Base-by-base conservation (phyloP, 2,797 vertebrate genomes). In the Spondyliosoma cantharus region DNA sequence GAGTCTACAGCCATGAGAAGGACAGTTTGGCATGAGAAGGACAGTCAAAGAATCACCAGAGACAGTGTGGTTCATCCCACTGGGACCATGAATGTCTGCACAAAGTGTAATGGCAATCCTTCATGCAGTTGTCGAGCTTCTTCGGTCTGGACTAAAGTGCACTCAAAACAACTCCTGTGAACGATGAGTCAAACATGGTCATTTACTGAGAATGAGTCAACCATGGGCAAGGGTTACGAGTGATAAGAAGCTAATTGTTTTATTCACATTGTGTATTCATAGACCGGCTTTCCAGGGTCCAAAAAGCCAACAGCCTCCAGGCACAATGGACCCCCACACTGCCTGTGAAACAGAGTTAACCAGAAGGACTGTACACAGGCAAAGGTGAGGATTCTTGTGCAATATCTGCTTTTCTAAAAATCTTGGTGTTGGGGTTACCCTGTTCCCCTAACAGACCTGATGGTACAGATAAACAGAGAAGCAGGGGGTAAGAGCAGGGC, bases 361-460 rank as follows among this genome's bases (percentile, higher is more conserved):
- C 71, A 86, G 69, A 82, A 83, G 53, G 62, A 83, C 72, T 82
- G 68, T 84, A 69, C 13, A 29, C 64, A 11, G 68, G 76, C 68
- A 91, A 87, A 90, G 81, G 74, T 81, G 80, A 89, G 74, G 57
- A 62, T 22, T 62, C 27, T 87, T 89, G 82, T 84, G 81, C 59
- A 90, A 92, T 78, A 71, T 65, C 32, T 61, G 24, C 63, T 73
- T 69, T 78, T 71, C 74, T 20, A 79, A 72, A n/a, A n/a, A 56
- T 75, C 53, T 73, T 74, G 29, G 71, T 75, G 20, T 79, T 6
- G 0, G 67, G 68, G 54, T 80, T 61, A 60, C 67, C 74, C 60
- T 85, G 81, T 74, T 82, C 86, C 66, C 73, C 71, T 37, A 37
- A 42, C 56, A 85, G 75, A 81, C 78, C 75, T 81, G 71, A 84